Conservation (phyloP, 2,113 vertebrate species). For the Podiceps cristatus region DNA sequence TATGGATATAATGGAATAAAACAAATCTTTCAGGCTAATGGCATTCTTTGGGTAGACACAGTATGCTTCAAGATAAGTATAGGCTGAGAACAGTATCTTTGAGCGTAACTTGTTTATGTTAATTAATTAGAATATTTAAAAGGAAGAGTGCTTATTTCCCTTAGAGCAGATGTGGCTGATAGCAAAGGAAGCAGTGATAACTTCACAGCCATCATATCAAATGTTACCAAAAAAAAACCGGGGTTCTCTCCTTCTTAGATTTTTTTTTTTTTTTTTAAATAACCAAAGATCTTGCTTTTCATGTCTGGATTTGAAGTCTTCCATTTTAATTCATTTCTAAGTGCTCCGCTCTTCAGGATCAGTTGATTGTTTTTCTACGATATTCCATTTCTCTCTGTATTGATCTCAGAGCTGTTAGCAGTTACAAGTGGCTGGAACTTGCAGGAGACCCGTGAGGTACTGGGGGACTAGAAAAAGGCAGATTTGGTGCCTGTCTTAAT, state of each 20-base stretch:
- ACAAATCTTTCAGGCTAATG: not conserved
- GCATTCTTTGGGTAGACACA: not conserved
- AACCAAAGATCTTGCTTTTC: not conserved
- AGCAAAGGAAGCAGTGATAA: not conserved
- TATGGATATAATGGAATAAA: not conserved
- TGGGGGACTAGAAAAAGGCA: not conserved
- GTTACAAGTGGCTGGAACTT: not conserved
- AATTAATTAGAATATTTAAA: not conserved
- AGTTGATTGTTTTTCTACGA: not conserved
- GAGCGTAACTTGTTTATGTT: not conserved
- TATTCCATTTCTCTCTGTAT: not conserved
- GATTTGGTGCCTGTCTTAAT: not conserved
- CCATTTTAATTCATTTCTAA: not conserved
- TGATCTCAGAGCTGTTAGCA: not conserved
- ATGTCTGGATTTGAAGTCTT: not conserved
- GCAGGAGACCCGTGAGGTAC: not conserved
- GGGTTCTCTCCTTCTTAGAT: too few relatives aligned
- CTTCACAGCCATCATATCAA: not conserved
- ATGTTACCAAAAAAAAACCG: not conserved
- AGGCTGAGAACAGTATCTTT: not conserved
- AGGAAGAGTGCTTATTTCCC: not conserved
- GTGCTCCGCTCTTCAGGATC: not conserved
- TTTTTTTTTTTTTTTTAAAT: not conserved
- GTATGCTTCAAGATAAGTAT: not conserved
- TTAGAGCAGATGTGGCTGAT: not conserved